A percentile compares a stretch with the other conserved stretches of the same genome.
Evolutionary conservation across 2,797 vertebrate species (phyloP).

Genomic region (Myotis vivesi): DNA sequence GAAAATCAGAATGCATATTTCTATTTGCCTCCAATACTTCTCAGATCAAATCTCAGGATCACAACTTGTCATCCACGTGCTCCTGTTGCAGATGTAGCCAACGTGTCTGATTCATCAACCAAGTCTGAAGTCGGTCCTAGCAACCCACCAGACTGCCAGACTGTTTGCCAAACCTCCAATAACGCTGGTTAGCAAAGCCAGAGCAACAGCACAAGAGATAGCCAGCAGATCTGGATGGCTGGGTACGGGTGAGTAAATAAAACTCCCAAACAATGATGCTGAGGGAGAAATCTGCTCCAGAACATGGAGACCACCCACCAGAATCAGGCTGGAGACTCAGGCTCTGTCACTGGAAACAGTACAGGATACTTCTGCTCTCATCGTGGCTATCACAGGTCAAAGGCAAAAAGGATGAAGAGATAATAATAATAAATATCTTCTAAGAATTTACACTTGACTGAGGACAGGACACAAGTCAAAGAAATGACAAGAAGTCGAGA

Average conservation of each 20-base stretch:
- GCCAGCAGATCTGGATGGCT: conserved; percentile 38
- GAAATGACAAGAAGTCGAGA: not conserved
- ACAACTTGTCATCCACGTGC: not conserved
- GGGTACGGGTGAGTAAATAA: not conserved
- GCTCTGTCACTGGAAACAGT: not conserved
- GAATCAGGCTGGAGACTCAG: not conserved
- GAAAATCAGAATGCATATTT: conserved; percentile 2
- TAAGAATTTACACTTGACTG: not conserved
- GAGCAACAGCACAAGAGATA: not conserved
- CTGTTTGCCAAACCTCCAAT: not conserved
- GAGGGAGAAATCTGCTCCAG: not conserved
- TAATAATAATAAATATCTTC: not conserved
- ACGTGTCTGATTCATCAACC: not conserved
- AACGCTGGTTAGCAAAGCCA: conserved; percentile 11
- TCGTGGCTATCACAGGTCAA: not conserved
- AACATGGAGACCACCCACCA: not conserved
- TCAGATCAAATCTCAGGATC: not conserved
- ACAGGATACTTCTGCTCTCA: not conserved
- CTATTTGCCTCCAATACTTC: not conserved
- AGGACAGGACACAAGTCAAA: not conserved
- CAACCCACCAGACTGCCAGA: not conserved
- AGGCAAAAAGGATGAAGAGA: not conserved
- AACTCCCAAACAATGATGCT: not conserved
- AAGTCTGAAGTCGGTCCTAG: not conserved
- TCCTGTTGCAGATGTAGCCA: not conserved